phyloP scores from a whole-genome alignment of 2,797 vertebrate species.

The Bryconaethiops microstoma region DNA sequence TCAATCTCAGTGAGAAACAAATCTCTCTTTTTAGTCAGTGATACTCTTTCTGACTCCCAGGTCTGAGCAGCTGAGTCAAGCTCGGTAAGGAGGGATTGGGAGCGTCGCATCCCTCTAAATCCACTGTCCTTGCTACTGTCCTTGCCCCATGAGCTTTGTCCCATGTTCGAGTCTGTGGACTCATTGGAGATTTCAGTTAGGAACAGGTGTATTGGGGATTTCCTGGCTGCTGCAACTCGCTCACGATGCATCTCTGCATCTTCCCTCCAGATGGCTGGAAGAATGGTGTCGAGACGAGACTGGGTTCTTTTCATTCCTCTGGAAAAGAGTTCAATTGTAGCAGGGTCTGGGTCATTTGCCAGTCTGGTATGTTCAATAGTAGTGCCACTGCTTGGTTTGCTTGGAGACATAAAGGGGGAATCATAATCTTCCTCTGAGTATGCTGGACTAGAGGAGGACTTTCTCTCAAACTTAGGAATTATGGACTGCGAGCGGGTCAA shows the following conservation, averaged over 20 bases:
- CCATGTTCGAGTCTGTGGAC: constrained; percentile 67
- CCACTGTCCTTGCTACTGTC: constrained; percentile 59
- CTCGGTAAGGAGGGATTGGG: constrained; percentile 78
- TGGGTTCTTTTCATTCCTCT: constrained; percentile 84
- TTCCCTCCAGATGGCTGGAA: constrained; percentile 83
- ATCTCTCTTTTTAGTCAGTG: constrained; percentile 67
- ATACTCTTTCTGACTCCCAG: constrained; percentile 66
- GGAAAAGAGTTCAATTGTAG: constrained; percentile 70
- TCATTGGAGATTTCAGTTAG: constrained; percentile 81
- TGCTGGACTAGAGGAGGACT: constrained; percentile 80
- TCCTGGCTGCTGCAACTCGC: constrained; percentile 70
- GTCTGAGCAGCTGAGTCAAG: constrained; percentile 70
- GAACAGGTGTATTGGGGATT: constrained; percentile 84
- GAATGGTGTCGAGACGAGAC: constrained; percentile 82
- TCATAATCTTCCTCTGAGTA: constrained; percentile 81
- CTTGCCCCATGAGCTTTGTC: constrained; percentile 65
- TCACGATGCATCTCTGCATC: constrained; percentile 79
- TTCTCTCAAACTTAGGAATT: constrained; percentile 68
- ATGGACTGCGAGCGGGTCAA: constrained; percentile 69
- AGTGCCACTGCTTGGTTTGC: constrained; percentile 63
- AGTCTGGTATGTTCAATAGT: constrained; percentile 74
- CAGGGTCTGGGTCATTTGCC: constrained; percentile 76
- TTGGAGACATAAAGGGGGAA: constrained; percentile 79
- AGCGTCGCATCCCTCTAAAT: constrained; percentile 77
- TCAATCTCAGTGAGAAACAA: constrained; percentile 83